Evolutionary conservation across 2,888 invertebrate species (phyloP).

Genomic region (Torymus tubicola): DNA sequence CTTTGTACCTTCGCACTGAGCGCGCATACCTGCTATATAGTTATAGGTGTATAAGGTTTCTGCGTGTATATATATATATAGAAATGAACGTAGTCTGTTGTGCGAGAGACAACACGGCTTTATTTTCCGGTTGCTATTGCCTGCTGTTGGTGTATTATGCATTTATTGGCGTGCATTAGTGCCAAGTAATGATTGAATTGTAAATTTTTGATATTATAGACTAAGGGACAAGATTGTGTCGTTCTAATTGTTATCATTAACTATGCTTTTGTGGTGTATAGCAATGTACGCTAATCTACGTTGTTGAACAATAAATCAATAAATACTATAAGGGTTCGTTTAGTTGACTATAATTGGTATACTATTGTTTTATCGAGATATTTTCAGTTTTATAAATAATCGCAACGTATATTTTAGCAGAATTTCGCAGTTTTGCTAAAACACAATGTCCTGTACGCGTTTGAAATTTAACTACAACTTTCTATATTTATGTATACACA

Average conservation of each 20-base stretch:
- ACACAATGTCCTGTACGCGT: too few relatives aligned
- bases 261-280: background rate
- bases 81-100: background rate
- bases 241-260: background rate
- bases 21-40: constrained; percentile 22
- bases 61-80: background rate
- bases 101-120: too few relatives aligned
- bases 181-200: constrained; percentile 49
- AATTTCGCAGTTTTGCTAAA: too few relatives aligned
- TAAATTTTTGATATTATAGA: constrained; percentile 29
- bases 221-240: background rate
- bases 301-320: background rate
- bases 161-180: constrained; percentile 49
- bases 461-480: too few relatives aligned
- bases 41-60: background rate
- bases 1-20: constrained; percentile 8
- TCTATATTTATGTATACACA: too few relatives aligned
- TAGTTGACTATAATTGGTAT: too few relatives aligned
- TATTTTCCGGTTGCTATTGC: too few relatives aligned
- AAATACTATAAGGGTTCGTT: too few relatives aligned
- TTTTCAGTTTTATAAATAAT: too few relatives aligned
- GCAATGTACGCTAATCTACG: background rate
- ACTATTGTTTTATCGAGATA: too few relatives aligned
- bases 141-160: too few relatives aligned
- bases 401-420: too few relatives aligned